A percentile compares a stretch with the other conserved stretches of the same genome.
Evolutionary conservation across 2,113 vertebrate genomes (phyloP).

Genomic region (Hepsetus odoe): DNA sequence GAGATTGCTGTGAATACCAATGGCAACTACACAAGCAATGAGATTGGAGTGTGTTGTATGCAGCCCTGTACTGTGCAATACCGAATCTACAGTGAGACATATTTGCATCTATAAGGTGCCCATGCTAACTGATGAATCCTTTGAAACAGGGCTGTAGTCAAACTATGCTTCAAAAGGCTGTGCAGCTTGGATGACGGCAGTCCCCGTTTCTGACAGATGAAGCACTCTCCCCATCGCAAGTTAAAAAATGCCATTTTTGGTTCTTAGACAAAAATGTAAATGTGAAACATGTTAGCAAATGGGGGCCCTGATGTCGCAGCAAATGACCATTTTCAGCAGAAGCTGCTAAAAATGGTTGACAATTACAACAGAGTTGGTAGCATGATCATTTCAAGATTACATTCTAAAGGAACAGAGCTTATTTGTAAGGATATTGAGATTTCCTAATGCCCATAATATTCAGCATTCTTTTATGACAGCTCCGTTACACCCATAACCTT

Average conservation of each 20-base stretch:
- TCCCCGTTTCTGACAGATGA: slow-evolving; percentile 30
- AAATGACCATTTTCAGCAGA: slow-evolving; percentile 49
- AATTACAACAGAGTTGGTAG: slow-evolving; percentile 16
- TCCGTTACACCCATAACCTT: slow-evolving; percentile 14
- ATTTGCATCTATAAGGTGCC: not conserved
- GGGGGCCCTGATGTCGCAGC: slow-evolving; percentile 49
- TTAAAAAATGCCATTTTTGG: slow-evolving; percentile 41
- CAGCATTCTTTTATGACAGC: not conserved
- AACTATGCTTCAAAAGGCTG: not conserved
- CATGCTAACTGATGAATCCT: not conserved
- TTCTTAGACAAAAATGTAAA: slow-evolving; percentile 55
- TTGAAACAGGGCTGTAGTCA: not conserved
- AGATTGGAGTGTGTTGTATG: not conserved
- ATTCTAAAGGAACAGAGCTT: not conserved
- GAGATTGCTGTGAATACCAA: not conserved
- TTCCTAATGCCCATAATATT: slow-evolving; percentile 1
- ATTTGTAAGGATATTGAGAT: not conserved
- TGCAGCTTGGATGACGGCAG: not conserved
- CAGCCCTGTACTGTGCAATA: not conserved
- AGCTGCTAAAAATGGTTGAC: slow-evolving; percentile 44
- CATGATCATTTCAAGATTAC: too few species aligned
- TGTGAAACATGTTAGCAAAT: slow-evolving; percentile 54
- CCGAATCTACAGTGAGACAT: not conserved
- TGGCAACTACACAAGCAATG: not conserved
- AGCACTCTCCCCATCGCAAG: slow-evolving; percentile 38